phyloP scores from a whole-genome alignment of 2,113 vertebrate species.

The Melanocharis versteri region DNA sequence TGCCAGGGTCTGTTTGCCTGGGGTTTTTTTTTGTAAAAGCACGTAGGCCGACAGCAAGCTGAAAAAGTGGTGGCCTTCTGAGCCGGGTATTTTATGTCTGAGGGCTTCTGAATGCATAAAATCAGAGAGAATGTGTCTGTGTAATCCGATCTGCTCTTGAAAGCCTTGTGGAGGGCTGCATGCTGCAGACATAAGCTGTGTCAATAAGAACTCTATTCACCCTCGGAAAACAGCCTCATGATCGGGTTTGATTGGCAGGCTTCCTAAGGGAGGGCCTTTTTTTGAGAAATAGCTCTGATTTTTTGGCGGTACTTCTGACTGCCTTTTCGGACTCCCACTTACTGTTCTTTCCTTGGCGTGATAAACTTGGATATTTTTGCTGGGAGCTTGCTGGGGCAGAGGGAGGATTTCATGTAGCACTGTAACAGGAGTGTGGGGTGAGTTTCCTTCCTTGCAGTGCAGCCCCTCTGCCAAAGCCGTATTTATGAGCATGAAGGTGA shows the following conservation, averaged over 20 bases:
- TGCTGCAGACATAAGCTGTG: conserved; percentile 60
- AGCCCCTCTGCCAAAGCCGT: neutral
- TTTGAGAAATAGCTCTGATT: conserved; percentile 24
- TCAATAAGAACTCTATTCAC: conserved; percentile 63
- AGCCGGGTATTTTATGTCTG: conserved; percentile 39
- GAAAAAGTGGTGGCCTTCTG: neutral
- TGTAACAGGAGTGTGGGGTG: neutral
- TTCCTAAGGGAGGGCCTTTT: conserved; percentile 41
- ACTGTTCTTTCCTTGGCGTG: neutral
- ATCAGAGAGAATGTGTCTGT: conserved; percentile 22
- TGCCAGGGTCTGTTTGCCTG: neutral
- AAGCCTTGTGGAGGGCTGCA: conserved; percentile 46
- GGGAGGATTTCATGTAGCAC: neutral
- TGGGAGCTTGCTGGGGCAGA: neutral
- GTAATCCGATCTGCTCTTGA: conserved; percentile 67
- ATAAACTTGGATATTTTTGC: neutral
- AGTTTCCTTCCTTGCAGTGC: neutral
- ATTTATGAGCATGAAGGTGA: conserved; percentile 4
- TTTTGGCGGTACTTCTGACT: conserved; percentile 66
- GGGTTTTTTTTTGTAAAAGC: neutral
- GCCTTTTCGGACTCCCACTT: neutral
- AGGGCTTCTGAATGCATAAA: conserved; percentile 56
- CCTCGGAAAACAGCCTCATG: conserved; percentile 63
- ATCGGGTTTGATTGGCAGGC: conserved; percentile 53
- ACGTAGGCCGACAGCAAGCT: neutral